A percentile compares a stretch with the other conserved stretches of the same genome.
phyloP scores from a whole-genome alignment of 1,140 invertebrate genomes.

The Halyomorpha halys region DNA sequence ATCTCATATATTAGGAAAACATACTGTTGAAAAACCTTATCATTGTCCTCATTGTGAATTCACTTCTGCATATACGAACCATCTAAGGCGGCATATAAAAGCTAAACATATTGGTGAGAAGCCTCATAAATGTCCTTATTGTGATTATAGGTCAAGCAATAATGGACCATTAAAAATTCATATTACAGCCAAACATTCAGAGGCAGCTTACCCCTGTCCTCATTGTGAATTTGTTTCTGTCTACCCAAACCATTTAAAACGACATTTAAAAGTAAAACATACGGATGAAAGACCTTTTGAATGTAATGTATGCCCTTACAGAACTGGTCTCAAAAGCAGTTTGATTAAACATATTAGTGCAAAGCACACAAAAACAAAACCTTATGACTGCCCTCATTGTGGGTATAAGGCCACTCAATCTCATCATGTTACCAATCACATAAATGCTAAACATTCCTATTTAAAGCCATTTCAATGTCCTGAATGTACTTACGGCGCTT shows the following conservation, averaged over 20 bases:
- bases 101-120: background rate
- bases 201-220: background rate
- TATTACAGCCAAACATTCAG: background rate
- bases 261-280: conserved; percentile 1
- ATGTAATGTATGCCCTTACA: background rate
- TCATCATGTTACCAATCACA: background rate
- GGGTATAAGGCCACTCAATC: background rate
- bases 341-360: background rate
- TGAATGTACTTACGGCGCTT: background rate
- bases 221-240: background rate
- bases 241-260: background rate
- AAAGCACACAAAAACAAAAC: background rate
- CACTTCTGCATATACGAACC: background rate
- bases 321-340: background rate
- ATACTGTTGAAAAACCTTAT: background rate
- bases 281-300: background rate
- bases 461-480: background rate
- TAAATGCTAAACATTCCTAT: background rate
- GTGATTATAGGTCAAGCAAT: background rate
- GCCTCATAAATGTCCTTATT: background rate
- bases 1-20: background rate
- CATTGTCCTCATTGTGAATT: background rate
- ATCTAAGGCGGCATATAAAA: background rate
- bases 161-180: background rate
- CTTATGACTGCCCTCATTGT: background rate